phyloP scores from a whole-genome alignment of 1,140 invertebrate species.

The Acromyrmex charruanus region DNA sequence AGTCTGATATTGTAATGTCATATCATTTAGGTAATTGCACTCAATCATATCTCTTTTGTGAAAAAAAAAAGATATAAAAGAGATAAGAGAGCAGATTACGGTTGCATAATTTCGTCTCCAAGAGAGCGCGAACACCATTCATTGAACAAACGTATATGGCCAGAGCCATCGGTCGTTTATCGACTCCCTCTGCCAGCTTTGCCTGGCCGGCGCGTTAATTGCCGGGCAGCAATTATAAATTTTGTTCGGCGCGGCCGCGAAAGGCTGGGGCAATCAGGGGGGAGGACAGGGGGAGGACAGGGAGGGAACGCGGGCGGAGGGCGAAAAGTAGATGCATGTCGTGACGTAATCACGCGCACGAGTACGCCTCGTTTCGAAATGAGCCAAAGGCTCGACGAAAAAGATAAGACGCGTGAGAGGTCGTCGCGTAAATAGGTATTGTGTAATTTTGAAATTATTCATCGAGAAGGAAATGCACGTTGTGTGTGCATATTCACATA shows the following conservation, averaged over 20 bases:
- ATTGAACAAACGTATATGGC: conserved; percentile 35
- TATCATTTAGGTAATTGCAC: conserved; percentile 11
- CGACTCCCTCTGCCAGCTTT: conserved; percentile 16
- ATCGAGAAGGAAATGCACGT: conserved; percentile 59
- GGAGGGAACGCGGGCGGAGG: not conserved
- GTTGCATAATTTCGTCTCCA: conserved; percentile 37
- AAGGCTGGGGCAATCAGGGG: not conserved
- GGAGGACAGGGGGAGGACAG: no score
- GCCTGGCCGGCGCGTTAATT: conserved; percentile 46
- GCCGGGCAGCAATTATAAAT: conserved; percentile 53
- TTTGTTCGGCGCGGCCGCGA: conserved; percentile 38
- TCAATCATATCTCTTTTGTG: conserved; percentile 5
- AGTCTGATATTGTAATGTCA: not conserved
- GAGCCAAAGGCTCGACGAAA: conserved; percentile 5
- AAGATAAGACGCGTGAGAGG: conserved; percentile 27
- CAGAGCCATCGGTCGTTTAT: conserved; percentile 36
- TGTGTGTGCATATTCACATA: conserved; percentile 42
- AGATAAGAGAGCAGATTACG: conserved; percentile 10
- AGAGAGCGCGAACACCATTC: not conserved
- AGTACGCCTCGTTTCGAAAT: conserved; percentile 13
- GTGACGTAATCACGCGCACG: conserved; percentile 34
- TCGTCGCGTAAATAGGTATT: conserved; percentile 65
- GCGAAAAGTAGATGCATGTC: conserved; percentile 34
- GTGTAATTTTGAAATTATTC: conserved; percentile 74
- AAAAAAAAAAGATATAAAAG: not conserved